Conservation (phyloP, 1,140 invertebrate species). For the Ephestia elutella region DNA sequence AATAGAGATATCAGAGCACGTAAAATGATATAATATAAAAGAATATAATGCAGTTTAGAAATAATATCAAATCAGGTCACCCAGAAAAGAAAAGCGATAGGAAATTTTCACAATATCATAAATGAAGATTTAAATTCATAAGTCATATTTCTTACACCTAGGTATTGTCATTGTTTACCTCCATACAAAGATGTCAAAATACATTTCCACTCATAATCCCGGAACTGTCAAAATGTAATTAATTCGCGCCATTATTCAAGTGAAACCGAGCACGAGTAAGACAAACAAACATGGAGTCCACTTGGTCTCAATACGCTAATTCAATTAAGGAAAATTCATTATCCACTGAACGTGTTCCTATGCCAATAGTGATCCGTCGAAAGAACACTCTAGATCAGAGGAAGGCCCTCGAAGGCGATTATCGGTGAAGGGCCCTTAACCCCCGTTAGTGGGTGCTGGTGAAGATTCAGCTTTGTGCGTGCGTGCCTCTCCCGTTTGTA, state of each 20-base stretch:
- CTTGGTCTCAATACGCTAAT: slow-evolving; percentile 40
- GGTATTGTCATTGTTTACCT: too few species aligned
- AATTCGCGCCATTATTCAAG: not conserved
- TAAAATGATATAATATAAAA: too few species aligned
- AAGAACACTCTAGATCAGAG: slow-evolving; percentile 53
- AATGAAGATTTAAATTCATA: too few species aligned
- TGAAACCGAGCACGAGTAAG: not conserved
- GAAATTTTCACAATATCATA: too few species aligned
- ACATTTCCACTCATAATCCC: too few species aligned
- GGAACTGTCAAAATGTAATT: slow-evolving; percentile 8
- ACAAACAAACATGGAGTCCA: slow-evolving; percentile 10
- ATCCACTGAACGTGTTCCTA: slow-evolving; percentile 49
- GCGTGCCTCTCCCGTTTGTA: slow-evolving; percentile 28
- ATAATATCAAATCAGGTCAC: too few species aligned
- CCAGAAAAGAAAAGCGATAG: too few species aligned
- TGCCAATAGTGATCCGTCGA: slow-evolving; percentile 50
- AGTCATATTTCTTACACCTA: too few species aligned
- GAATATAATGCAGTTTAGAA: too few species aligned
- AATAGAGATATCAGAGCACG: too few species aligned
- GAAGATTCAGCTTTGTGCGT: slow-evolving; percentile 40
- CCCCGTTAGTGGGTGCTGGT: slow-evolving; percentile 33
- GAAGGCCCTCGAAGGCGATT: slow-evolving; percentile 50
- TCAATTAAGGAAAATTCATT: slow-evolving; percentile 61
- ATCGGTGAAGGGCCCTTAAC: slow-evolving; percentile 49
- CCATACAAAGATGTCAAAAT: too few species aligned